Conservation (phyloP, 2,888 invertebrate genomes). For the Hydraecia micacea region DNA sequence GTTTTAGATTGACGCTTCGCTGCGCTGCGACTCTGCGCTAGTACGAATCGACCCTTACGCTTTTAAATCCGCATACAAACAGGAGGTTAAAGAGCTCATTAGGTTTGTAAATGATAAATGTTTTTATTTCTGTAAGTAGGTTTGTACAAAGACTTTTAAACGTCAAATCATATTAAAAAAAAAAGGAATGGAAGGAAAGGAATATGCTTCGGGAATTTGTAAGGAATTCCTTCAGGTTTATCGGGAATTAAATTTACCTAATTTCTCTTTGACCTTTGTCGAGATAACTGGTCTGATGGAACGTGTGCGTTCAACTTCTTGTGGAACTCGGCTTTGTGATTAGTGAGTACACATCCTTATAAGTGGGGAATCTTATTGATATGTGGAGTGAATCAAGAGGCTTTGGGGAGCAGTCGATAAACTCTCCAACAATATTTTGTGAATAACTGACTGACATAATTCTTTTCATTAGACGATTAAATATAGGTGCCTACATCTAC, state of each 20-base stretch:
- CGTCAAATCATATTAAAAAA: not conserved
- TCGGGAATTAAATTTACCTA: slow-evolving; percentile 70
- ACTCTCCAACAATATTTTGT: not conserved
- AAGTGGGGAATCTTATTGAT: slow-evolving; percentile 17
- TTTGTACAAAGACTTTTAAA: not conserved
- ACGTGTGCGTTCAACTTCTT: slow-evolving; percentile 53
- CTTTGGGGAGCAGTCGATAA: slow-evolving; percentile 1
- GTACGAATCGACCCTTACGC: slow-evolving; percentile 8
- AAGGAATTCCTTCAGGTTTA: slow-evolving; percentile 69
- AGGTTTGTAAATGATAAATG: slow-evolving; percentile 41
- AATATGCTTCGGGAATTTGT: slow-evolving; percentile 9
- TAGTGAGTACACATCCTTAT: slow-evolving; percentile 16
- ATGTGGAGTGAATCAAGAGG: slow-evolving; percentile 6
- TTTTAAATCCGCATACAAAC: slow-evolving; percentile 60
- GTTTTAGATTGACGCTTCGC: not conserved
- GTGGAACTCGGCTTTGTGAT: slow-evolving; percentile 39
- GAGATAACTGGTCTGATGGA: slow-evolving; percentile 58
- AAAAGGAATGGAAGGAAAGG: not conserved
- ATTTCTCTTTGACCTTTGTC: slow-evolving; percentile 67
- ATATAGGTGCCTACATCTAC: not conserved
- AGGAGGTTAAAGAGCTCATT: slow-evolving; percentile 64
- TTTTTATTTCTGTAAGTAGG: not conserved
- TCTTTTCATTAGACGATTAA: not conserved
- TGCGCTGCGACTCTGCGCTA: not conserved
- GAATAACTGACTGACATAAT: not conserved